Conservation (phyloP, 1,140 invertebrate genomes). For the Drosophila murphyi region DNA sequence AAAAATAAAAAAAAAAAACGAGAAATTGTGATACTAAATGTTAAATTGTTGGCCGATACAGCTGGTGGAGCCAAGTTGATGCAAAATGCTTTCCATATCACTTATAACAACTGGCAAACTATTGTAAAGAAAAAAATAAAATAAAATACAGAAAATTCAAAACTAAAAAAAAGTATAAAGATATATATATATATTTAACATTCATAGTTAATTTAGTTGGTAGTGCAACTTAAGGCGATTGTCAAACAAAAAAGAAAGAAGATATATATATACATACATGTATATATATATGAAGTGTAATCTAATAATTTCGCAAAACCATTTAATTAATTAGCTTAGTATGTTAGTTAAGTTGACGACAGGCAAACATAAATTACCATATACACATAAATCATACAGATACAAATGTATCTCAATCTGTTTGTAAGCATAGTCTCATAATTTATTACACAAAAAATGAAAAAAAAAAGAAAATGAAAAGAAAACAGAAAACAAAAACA, state of each 20-base stretch:
- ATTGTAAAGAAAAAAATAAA: conserved; percentile 32
- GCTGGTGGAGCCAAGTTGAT: conserved; percentile 36
- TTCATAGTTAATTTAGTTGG: conserved; percentile 79
- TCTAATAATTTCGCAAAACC: conserved; percentile 41
- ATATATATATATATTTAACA: conserved; percentile 64
- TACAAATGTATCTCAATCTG: conserved; percentile 65
- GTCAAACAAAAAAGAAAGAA: conserved; percentile 18
- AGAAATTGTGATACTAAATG: conserved; percentile 79
- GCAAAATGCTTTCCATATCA: conserved; percentile 80
- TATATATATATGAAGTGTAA: conserved; percentile 26
- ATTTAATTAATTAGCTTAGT: conserved; percentile 44
- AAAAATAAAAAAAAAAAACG: conserved; percentile 47
- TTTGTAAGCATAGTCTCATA: conserved; percentile 78
- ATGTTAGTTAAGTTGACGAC: conserved; percentile 42
- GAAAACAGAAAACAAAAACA: too few relatives aligned
- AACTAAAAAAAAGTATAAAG: not conserved
- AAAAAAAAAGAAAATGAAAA: conserved; percentile 17
- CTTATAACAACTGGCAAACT: conserved; percentile 67
- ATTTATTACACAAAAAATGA: conserved; percentile 69
- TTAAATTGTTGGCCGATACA: conserved; percentile 47
- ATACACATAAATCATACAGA: conserved; percentile 47
- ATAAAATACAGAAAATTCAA: conserved; percentile 14
- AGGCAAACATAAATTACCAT: conserved; percentile 50
- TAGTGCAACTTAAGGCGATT: conserved; percentile 46
- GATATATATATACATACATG: not conserved